A percentile compares a stretch with the other conserved stretches of the same genome.
Conservation (phyloP, 64 coral and sea anemone species). For the Stichodactyla helianthus region DNA sequence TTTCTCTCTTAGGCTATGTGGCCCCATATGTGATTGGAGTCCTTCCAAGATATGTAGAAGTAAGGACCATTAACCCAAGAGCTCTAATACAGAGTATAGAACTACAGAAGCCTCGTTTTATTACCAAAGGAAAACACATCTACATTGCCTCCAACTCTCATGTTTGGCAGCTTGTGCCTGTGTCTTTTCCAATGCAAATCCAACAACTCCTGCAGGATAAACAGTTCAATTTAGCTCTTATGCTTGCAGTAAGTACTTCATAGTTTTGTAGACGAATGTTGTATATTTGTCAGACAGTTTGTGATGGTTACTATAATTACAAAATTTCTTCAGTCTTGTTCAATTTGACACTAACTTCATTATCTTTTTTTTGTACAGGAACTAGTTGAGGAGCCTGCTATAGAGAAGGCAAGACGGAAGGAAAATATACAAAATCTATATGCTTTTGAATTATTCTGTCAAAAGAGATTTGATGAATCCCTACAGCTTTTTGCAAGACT, state of each 20-base stretch:
- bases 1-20: conserved; percentile 46
- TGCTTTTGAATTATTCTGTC: conserved; percentile 98
- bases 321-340: not conserved
- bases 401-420: conserved; percentile 68
- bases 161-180: conserved; percentile 96
- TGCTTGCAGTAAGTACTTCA: conserved; percentile 81
- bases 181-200: conserved; percentile 93
- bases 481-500: conserved; percentile 86
- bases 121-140: conserved; percentile 80
- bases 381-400: conserved; percentile 67
- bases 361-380: conserved; percentile 56
- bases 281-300: too few species aligned
- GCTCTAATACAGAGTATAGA: conserved; percentile 95
- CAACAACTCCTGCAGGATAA: conserved; percentile 92
- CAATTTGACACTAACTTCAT: not conserved
- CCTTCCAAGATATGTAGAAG: conserved; percentile 88
- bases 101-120: conserved; percentile 68
- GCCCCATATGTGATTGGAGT: conserved; percentile 92
- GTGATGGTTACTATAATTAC: too few species aligned
- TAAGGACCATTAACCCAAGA: conserved; percentile 86
- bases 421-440: conserved; percentile 92
- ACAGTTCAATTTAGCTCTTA: conserved; percentile 84
- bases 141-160: conserved; percentile 81
- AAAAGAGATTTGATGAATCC: conserved; percentile 97
- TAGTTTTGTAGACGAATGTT: too few species aligned